Evolutionary conservation across 2,797 vertebrate species (phyloP), one percentile per base, ranked within the genome.

Genomic region (Coccyzus lansbergi): DNA sequence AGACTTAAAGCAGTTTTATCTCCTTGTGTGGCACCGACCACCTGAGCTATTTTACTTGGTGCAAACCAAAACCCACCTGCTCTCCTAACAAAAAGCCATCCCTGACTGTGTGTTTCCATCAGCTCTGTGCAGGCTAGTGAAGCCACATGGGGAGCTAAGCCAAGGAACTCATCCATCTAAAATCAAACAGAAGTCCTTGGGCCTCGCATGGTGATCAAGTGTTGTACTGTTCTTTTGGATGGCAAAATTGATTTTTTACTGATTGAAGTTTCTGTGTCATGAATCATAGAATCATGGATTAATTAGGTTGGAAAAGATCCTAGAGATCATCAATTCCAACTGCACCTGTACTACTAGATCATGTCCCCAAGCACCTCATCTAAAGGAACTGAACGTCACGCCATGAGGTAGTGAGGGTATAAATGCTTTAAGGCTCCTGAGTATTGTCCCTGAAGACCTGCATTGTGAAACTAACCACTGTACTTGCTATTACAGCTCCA

Each of bases 81-180:
- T 65, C 5, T 77, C 10, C 22, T 28, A 0, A 0, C 44, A 44
- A 4, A 0, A 2, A 33, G 17, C 1, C 34, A 10, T 63, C 13
- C 19, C 44, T 7, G 33, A 1, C 48, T 81, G 10, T 51, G 55
- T n/a, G 26, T 67, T 90, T 64, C 24, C 8, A n/a, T 9, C 6
- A 51, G n/a, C 34, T 58, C 51, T 2, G 0, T 9, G 15, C 13
- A 17, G 42, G 16, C 56, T 69, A 4, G 2, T n/a, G n/a, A 64
- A 65, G 33, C 40, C 48, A 12, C 2, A 1, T 2, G 8, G 22
- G 44, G 33, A 75, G 10, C 31, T 53, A 12, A 56, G 28, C 36
- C 38, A 51, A 48, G 22, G 42, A 78, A 34, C 12, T 63, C 29
- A 12, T 59, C 29, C 3, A 0, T 78, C 44, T 75, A 65, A 25